Evolutionary conservation across 2,797 vertebrate genomes (phyloP).

Genomic region (Sebastes elongatus): DNA sequence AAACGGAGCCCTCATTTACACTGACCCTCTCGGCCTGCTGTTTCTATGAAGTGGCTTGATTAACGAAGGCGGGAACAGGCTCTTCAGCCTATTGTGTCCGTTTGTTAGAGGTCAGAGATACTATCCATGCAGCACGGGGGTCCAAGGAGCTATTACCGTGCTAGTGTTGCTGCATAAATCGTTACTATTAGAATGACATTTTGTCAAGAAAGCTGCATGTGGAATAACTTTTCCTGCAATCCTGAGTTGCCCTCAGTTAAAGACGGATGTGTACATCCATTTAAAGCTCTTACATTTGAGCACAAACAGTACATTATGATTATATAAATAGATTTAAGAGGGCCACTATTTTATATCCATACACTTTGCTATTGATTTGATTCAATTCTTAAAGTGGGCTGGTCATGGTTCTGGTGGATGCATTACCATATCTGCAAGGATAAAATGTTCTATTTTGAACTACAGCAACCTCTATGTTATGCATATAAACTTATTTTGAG

Average conservation of each 20-base stretch:
- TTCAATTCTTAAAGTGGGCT: neutral
- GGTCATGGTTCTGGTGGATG: neutral
- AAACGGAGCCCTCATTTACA: neutral
- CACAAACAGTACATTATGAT: neutral
- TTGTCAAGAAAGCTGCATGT: neutral
- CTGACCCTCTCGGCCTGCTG: neutral
- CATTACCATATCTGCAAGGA: constrained; percentile 4
- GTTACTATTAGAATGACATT: neutral
- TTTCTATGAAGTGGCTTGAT: constrained; percentile 10
- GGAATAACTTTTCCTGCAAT: neutral
- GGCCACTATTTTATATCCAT: neutral
- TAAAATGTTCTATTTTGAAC: neutral
- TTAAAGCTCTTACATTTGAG: neutral
- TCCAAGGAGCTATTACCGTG: neutral
- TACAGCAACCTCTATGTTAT: neutral
- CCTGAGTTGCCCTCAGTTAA: neutral
- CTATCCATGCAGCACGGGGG: neutral
- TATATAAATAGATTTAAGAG: neutral
- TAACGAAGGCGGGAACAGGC: neutral
- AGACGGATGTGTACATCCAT: neutral
- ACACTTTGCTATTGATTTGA: neutral
- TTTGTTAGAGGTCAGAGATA: neutral
- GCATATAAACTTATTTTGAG: neutral
- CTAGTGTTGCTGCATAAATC: neutral
- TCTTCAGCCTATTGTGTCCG: neutral